A percentile compares a stretch with the other conserved stretches of the same genome.
Conservation (phyloP, 2,888 invertebrate genomes). For the Drosophila cracens region DNA sequence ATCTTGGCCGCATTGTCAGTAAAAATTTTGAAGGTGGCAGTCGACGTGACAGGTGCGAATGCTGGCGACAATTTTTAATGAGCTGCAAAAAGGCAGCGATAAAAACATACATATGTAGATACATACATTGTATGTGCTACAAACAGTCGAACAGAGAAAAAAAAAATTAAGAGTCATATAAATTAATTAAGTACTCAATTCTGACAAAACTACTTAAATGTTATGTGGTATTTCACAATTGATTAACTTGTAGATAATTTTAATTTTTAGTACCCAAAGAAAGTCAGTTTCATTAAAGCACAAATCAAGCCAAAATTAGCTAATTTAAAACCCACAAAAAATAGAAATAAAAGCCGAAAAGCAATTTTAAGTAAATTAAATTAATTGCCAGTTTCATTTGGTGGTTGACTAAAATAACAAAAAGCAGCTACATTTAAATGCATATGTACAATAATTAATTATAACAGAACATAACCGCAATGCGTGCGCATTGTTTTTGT, state of each 20-base stretch:
- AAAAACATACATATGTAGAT: neutral
- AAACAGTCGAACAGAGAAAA: slow-evolving; percentile 4
- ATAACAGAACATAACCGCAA: slow-evolving; percentile 28
- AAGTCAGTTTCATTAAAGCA: slow-evolving; percentile 6
- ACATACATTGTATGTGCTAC: neutral
- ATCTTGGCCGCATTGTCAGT: slow-evolving; percentile 70
- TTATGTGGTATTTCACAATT: neutral
- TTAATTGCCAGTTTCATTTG: slow-evolving; percentile 52
- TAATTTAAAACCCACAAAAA: slow-evolving; percentile 2
- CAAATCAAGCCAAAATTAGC: slow-evolving; percentile 13
- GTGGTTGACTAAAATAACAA: slow-evolving; percentile 44
- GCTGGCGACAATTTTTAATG: slow-evolving; percentile 78
- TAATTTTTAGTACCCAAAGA: neutral
- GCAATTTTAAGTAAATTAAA: slow-evolving; percentile 41
- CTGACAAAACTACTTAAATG: slow-evolving; percentile 8
- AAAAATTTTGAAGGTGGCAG: slow-evolving; percentile 73
- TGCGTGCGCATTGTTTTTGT: slow-evolving; percentile 34
- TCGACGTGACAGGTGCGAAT: slow-evolving; percentile 73
- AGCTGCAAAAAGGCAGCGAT: slow-evolving; percentile 73
- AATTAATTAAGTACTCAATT: slow-evolving; percentile 32
- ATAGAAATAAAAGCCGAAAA: neutral
- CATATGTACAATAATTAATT: slow-evolving; percentile 58
- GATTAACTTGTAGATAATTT: neutral
- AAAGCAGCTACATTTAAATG: slow-evolving; percentile 50
- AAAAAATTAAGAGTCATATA: slow-evolving; percentile 30